These are phyloP conservation scores for Heliconius cydno DNA, from an alignment of 2,888 invertebrate species.

Conservation along the genomic window DNA sequence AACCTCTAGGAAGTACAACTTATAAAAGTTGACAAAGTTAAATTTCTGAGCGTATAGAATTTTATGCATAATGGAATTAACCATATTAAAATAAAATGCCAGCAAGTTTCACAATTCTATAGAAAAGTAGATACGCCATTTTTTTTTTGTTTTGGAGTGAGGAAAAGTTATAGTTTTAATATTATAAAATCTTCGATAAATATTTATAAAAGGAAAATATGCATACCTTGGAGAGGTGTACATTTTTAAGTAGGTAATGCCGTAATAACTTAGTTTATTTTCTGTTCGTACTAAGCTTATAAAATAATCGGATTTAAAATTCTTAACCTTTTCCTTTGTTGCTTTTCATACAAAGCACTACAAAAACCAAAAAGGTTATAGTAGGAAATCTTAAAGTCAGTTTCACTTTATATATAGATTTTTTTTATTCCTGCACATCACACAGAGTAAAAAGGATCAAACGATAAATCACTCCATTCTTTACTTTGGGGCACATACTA, in stretches of 20 bases:
- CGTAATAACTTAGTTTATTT: slow-evolving; percentile 19
- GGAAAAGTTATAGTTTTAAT: neutral
- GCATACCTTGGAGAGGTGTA: slow-evolving; percentile 17
- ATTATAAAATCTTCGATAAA: slow-evolving; percentile 9
- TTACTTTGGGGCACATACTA: neutral
- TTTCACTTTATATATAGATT: neutral
- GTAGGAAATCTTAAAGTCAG: neutral
- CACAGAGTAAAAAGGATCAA: neutral
- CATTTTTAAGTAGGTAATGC: slow-evolving; percentile 6
- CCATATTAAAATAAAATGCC: neutral
- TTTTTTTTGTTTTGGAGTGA: neutral
- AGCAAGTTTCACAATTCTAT: neutral
- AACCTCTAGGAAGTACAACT: too few species aligned
- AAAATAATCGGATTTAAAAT: neutral
- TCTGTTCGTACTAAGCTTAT: neutral
- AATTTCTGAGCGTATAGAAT: too few species aligned
- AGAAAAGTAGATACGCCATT: neutral
- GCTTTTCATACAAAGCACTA: neutral
- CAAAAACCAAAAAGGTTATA: too few species aligned
- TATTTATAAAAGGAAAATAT: neutral
- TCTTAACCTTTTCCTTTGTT: neutral
- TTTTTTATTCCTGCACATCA: neutral
- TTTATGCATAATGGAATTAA: too few species aligned
- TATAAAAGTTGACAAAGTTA: too few species aligned
- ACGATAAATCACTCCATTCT: neutral